Percentiles rank a stretch among this genome's conserved stretches.
Evolutionary conservation across 2,113 vertebrate genomes (phyloP).

Genomic region (Pseudolaguvia tuberculata): DNA sequence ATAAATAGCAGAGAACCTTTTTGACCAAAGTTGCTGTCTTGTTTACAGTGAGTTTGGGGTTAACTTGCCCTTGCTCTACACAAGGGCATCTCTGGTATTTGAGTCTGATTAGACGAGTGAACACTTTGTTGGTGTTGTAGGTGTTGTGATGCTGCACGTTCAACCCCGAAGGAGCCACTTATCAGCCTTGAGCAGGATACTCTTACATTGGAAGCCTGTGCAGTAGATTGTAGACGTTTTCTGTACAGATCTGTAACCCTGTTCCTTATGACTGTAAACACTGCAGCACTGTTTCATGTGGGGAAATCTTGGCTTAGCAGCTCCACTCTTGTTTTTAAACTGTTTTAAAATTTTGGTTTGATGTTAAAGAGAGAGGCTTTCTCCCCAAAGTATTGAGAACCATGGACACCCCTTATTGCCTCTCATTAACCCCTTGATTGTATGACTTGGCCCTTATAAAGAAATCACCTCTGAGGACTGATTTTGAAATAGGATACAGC

Average conservation of each 20-base stretch:
- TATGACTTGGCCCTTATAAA: conserved; percentile 91
- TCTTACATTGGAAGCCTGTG: conserved; percentile 88
- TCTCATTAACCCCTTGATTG: conserved; percentile 98
- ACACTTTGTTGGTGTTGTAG: conserved; percentile 82
- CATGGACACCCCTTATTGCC: conserved; percentile 99
- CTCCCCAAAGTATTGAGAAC: conserved; percentile 99
- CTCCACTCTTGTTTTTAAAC: conserved; percentile 91
- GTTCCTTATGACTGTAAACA: conserved; percentile 81
- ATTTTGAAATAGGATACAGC: conserved; percentile 98
- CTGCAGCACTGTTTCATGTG: conserved; percentile 85
- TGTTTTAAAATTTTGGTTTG: conserved; percentile 85
- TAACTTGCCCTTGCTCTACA: conserved; percentile 78
- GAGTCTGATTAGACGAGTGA: conserved; percentile 74
- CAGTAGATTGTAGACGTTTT: conserved; percentile 98
- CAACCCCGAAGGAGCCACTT: conserved; percentile 81
- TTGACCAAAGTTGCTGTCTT: conserved; percentile 92
- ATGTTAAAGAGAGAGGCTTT: conserved; percentile 94
- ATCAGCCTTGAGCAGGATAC: conserved; percentile 80
- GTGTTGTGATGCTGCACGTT: conserved; percentile 78
- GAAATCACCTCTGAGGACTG: conserved; percentile 99
- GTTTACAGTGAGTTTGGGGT: conserved; percentile 94
- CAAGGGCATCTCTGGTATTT: conserved; percentile 63
- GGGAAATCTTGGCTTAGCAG: conserved; percentile 78
- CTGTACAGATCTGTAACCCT: conserved; percentile 86
- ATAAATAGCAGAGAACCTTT: conserved; percentile 74